Conservation (phyloP, 2,113 vertebrate genomes). For the Bubo blakistoni region DNA sequence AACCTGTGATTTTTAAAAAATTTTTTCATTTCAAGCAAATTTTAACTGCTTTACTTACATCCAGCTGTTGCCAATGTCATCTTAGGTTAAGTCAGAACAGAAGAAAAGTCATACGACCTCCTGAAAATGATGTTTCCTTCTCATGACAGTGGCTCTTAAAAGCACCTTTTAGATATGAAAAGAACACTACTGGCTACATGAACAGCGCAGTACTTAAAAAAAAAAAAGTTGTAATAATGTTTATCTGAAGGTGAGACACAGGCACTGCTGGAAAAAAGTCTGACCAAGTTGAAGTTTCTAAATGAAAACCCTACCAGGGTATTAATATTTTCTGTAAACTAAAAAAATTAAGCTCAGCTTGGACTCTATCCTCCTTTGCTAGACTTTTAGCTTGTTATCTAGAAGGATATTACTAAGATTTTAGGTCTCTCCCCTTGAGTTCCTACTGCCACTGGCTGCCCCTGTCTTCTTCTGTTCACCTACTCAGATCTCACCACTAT, state of each 20-base stretch:
- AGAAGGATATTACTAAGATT: background rate
- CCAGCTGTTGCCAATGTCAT: background rate
- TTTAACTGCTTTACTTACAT: background rate
- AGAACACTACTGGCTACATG: background rate
- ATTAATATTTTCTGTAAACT: background rate
- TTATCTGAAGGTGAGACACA: background rate
- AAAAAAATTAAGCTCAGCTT: background rate
- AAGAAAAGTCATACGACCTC: background rate
- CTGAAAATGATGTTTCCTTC: background rate
- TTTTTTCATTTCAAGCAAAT: background rate
- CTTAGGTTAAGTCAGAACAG: background rate
- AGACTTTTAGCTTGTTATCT: background rate
- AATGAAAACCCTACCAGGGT: background rate
- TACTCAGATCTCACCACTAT: background rate
- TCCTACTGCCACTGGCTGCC: background rate
- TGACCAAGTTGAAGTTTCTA: background rate
- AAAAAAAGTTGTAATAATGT: background rate
- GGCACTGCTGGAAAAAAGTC: background rate
- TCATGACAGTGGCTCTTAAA: background rate
- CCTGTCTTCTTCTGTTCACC: background rate
- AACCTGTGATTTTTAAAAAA: background rate
- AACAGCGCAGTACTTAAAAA: background rate
- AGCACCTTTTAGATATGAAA: background rate
- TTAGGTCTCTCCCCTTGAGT: background rate
- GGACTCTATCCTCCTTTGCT: background rate